Conservation (phyloP, 2,797 vertebrate species). For the Megaceryle alcyon region DNA sequence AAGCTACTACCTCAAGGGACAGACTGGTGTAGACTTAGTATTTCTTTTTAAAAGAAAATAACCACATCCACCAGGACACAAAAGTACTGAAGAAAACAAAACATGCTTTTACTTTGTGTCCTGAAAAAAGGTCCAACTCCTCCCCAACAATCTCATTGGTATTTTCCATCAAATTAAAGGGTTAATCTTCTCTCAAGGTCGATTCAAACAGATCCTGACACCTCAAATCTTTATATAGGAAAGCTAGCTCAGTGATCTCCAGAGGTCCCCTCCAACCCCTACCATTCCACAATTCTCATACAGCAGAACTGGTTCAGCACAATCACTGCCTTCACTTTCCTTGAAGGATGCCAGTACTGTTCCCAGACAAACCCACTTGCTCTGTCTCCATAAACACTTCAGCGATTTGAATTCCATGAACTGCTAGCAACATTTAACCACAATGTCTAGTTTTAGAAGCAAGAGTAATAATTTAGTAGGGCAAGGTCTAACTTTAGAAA, state of each 20-base stretch:
- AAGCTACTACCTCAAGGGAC: neutral
- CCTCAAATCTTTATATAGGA: rapidly evolving
- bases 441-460: neutral
- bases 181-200: neutral
- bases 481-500: neutral
- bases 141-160: neutral
- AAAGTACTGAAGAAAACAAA: neutral
- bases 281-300: too few relatives aligned
- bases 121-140: neutral
- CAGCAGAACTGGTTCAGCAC: neutral
- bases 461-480: neutral
- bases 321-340: neutral
- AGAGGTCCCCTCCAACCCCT: too few relatives aligned
- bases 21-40: neutral
- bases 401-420: neutral
- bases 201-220: neutral
- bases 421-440: neutral
- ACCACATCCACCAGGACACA: neutral
- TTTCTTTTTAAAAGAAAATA: neutral
- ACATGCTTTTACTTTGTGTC: neutral
- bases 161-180: neutral
- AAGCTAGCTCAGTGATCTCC: neutral
- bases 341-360: neutral
- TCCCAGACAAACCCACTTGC: neutral
- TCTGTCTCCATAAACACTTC: neutral